phyloP scores from a whole-genome alignment of 2,888 invertebrate species.

The Rhaphigaster nebulosa region DNA sequence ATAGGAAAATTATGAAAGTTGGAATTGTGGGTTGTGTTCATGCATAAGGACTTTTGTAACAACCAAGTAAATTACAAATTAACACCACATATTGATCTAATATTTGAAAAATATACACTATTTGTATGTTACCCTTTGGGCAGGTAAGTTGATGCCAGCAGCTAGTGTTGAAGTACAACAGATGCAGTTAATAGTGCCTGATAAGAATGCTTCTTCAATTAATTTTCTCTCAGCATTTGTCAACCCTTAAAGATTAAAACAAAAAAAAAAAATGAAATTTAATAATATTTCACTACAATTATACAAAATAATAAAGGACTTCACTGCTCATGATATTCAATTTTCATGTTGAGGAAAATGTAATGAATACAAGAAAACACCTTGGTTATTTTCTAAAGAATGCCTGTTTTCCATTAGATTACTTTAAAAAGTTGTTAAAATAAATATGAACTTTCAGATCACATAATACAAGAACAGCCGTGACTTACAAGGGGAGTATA shows the following conservation, averaged over 20 bases:
- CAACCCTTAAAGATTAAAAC: conserved; percentile 75
- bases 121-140: conserved; percentile 76
- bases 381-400: background rate
- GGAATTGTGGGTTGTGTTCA: no score
- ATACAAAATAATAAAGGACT: background rate
- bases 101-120: background rate
- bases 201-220: conserved; percentile 86
- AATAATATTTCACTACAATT: background rate
- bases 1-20: no score
- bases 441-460: no score
- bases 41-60: no score
- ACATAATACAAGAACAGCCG: no score
- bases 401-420: no score
- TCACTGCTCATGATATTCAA: background rate
- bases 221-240: conserved; percentile 88
- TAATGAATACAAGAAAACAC: background rate
- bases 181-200: conserved; percentile 87
- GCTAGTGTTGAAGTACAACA: conserved; percentile 97
- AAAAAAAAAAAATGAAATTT: background rate
- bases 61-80: background rate
- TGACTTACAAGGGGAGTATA: no score
- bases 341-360: background rate
- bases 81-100: background rate
- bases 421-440: no score
- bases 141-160: conserved; percentile 97